These are phyloP conservation scores for Athalia circularis DNA, from an alignment of 2,888 invertebrate genomes.

Conservation along the genomic window DNA sequence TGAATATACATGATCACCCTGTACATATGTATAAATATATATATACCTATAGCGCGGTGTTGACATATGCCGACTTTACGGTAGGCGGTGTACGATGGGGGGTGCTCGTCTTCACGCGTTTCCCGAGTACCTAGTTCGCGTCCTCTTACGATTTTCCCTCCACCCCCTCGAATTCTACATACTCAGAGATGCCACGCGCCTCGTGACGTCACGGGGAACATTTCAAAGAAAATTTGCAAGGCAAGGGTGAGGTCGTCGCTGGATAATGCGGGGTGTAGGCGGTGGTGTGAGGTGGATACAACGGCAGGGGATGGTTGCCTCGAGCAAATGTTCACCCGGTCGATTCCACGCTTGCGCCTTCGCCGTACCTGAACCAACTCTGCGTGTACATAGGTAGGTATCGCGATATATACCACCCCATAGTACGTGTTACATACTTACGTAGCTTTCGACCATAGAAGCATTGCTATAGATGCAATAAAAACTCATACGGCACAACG, in stretches of 20 bases:
- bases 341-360: slow-evolving; percentile 57
- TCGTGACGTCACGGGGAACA: slow-evolving; percentile 43
- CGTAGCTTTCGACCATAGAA: slow-evolving; percentile 18
- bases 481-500: neutral
- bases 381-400: neutral
- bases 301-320: slow-evolving; percentile 50
- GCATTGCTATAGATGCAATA: neutral
- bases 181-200: slow-evolving; percentile 37
- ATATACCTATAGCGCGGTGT: slow-evolving; percentile 19
- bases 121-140: neutral
- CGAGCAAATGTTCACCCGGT: slow-evolving; percentile 59
- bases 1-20: slow-evolving; percentile 44
- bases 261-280: neutral
- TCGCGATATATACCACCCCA: too few relatives aligned
- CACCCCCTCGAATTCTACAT: slow-evolving; percentile 3
- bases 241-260: slow-evolving; percentile 32
- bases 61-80: slow-evolving; percentile 22
- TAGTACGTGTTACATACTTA: too few relatives aligned
- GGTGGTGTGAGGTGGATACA: neutral
- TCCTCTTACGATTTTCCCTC: slow-evolving; percentile 3
- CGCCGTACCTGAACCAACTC: slow-evolving; percentile 30
- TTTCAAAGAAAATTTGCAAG: slow-evolving; percentile 38
- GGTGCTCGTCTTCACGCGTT: slow-evolving; percentile 32
- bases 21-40: neutral
- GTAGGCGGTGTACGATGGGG: neutral